Conservation (phyloP, 2,113 vertebrate genomes). For the Oncorhynchus masou region DNA sequence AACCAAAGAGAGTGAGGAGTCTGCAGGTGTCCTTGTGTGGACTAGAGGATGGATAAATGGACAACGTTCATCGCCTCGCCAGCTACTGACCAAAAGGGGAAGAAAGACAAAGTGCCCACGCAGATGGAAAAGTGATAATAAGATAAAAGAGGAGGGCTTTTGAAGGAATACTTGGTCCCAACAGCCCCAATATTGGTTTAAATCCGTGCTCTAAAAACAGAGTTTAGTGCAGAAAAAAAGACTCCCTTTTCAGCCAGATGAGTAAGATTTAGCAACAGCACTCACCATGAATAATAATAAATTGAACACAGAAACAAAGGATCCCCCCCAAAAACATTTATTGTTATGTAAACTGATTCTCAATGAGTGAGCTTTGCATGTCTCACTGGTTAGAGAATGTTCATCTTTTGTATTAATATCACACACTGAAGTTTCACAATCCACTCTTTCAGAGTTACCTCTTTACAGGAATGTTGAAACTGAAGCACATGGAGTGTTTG, state of each 20-base stretch:
- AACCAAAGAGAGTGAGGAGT: constrained; percentile 13
- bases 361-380: constrained; percentile 31
- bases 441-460: constrained; percentile 12
- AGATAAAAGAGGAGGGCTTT: constrained; percentile 55
- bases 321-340: constrained; percentile 35
- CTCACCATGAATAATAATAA: constrained; percentile 75
- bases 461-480: constrained; percentile 29
- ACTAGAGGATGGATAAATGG: constrained; percentile 34
- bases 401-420: constrained; percentile 64
- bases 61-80: constrained; percentile 64
- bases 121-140: constrained; percentile 71
- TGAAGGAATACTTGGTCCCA: constrained; percentile 58
- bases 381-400: constrained; percentile 42
- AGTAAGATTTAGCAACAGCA: constrained; percentile 64
- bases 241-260: constrained; percentile 58
- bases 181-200: constrained; percentile 72
- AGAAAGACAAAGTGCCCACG: constrained; percentile 60
- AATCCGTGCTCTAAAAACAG: constrained; percentile 66
- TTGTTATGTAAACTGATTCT: constrained; percentile 72
- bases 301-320: constrained; percentile 57
- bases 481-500: background rate
- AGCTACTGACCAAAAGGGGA: constrained; percentile 54
- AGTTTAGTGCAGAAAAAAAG: constrained; percentile 47
- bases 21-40: constrained; percentile 17
- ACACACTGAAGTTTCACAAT: constrained; percentile 58